Base-by-base conservation (phyloP, 2,888 invertebrate species). In the Coremacera marginata region DNA sequence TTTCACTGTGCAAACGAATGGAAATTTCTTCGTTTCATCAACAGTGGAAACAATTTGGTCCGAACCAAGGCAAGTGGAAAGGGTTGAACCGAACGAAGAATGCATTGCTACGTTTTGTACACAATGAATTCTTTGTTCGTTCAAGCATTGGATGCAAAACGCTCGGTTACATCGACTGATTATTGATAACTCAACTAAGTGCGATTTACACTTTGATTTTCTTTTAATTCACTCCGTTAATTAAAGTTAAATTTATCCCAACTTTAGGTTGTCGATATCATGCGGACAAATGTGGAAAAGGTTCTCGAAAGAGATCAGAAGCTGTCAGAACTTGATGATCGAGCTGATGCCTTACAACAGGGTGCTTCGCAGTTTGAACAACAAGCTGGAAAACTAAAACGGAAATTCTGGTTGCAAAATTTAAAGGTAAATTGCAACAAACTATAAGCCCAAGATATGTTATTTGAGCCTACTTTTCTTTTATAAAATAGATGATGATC, bases 341-440 rank as follows among this genome's bases (percentile, higher is more conserved):
- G 98, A 91, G 98, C 98, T 87, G 98, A 98, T 92, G 98, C 97
- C 78, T 90, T 97, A 77, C 96, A 97, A 87, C 95, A 97, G 88
- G 97, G 97, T 62, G 97, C 97, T 72, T 97, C 98, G 86, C 96
- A 98, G 87, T 98, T 98, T 89, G 98, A 98, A 89, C 97, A 98
- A 85, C 97, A 97, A 89, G 98, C 98, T 78, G 98, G 98, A 85
- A 98, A 98, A 91, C 92, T 98, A 89, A 98, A 98, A 91, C 93
- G 97, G 88, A 98, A 98, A 91, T 98, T 96, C 89, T 98, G 98
- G 98, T 94, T 97, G 93, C 97, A 98, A 90, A 98, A 98, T 90
- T 91, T 98, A 86, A 98, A 98, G 93, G 94, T 94, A 87, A 67
- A 70, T 77, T 0, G n/a, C n/a, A n/a, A n/a, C n/a, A n/a, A n/a